These are phyloP conservation scores for Ciconia nigra DNA, from an alignment of 2,797 vertebrate species.

Conservation along the genomic window DNA sequence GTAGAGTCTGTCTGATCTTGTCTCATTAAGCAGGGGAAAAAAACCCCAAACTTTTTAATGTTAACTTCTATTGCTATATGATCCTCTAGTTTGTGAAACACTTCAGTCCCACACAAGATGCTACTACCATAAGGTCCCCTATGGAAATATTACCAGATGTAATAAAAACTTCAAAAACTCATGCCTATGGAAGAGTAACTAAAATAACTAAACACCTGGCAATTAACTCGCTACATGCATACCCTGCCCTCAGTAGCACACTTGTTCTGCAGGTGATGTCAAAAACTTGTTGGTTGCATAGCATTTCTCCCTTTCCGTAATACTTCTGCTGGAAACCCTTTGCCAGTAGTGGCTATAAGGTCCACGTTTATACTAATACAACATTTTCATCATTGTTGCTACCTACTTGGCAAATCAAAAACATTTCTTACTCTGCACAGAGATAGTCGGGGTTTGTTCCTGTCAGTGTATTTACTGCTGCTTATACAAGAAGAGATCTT, in stretches of 20 bases:
- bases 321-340: background rate
- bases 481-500: background rate
- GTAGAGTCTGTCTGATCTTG: background rate
- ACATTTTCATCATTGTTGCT: background rate
- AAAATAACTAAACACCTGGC: background rate
- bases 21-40: background rate
- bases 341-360: background rate
- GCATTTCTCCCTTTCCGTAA: background rate
- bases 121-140: background rate
- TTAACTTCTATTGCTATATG: background rate
- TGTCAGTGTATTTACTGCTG: background rate
- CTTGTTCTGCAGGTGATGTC: background rate
- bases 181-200: background rate
- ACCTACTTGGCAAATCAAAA: background rate
- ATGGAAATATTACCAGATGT: background rate
- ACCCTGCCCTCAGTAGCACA: background rate
- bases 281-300: background rate
- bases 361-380: background rate
- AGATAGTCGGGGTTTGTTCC: background rate
- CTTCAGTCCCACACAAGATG: background rate
- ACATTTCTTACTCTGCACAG: background rate
- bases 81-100: background rate
- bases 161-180: background rate
- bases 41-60: background rate
- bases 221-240: background rate